Conservation (phyloP, 2,797 vertebrate species). For the Enteromius mattozi region DNA sequence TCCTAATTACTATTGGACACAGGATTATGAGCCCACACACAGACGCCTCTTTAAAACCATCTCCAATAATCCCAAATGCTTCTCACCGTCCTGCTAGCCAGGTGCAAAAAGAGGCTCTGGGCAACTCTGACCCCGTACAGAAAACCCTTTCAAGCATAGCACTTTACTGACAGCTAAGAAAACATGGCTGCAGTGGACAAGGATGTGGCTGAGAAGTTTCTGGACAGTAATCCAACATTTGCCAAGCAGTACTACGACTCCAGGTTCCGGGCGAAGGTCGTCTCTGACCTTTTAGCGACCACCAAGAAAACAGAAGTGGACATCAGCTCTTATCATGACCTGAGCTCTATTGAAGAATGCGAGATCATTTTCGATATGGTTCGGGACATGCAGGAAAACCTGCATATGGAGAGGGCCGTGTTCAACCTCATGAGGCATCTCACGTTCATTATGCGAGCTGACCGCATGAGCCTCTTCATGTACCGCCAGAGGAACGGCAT, state of each 20-base stretch:
- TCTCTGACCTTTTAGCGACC: constrained; percentile 80
- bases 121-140: constrained; percentile 44
- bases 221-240: constrained; percentile 86
- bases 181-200: constrained; percentile 79
- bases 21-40: constrained; percentile 76
- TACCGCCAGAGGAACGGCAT: constrained; percentile 87
- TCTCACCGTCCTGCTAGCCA: constrained; percentile 69
- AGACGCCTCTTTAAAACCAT: constrained; percentile 78
- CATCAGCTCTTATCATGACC: constrained; percentile 71
- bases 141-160: constrained; percentile 44
- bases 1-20: constrained; percentile 77
- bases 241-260: constrained; percentile 85
- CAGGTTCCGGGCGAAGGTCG: constrained; percentile 79
- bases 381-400: constrained; percentile 86
- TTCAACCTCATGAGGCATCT: constrained; percentile 88
- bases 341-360: constrained; percentile 84
- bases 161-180: constrained; percentile 8
- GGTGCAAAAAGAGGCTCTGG: constrained; percentile 38
- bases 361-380: constrained; percentile 89
- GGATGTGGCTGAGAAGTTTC: constrained; percentile 85
- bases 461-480: constrained; percentile 91
- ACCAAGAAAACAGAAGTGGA: constrained; percentile 75
- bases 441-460: constrained; percentile 82
- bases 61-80: constrained; percentile 77
- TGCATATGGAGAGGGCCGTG: constrained; percentile 83